Evolutionary conservation across 2,113 vertebrate genomes (phyloP).

Genomic region (Myrmecophaga tridactyla): DNA sequence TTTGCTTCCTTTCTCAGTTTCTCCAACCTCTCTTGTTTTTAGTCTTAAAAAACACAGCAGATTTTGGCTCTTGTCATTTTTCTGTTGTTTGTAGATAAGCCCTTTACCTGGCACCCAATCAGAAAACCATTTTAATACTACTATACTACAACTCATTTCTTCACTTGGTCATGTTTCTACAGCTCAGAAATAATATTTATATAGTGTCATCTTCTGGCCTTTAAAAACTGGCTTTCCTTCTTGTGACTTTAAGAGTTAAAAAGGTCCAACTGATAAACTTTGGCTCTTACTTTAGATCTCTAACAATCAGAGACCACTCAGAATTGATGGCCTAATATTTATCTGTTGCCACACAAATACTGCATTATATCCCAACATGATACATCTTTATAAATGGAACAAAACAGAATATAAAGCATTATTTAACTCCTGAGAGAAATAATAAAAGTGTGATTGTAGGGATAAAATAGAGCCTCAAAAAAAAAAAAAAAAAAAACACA

Average conservation of each 20-base stretch:
- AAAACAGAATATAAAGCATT: neutral
- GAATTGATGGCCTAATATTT: neutral
- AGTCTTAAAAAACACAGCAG: neutral
- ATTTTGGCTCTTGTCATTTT: neutral
- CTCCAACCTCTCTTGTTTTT: neutral
- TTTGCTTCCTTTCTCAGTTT: neutral
- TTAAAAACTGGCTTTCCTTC: conserved; percentile 36
- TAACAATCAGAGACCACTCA: neutral
- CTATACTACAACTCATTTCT: neutral
- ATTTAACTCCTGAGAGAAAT: neutral
- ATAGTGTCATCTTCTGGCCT: neutral
- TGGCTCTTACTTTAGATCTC: neutral
- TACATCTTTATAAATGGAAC: neutral
- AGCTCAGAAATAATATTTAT: conserved; percentile 6
- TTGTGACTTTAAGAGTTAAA: neutral
- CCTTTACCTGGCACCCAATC: neutral
- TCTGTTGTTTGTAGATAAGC: neutral
- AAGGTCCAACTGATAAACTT: neutral
- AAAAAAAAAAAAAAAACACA: no score
- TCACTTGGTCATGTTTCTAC: neutral
- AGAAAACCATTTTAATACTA: neutral
- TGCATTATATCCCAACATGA: neutral
- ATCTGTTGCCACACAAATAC: neutral
- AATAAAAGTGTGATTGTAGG: neutral
- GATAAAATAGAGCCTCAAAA: neutral